Evolutionary conservation across 2,113 vertebrate species (phyloP), one percentile per base, ranked within the genome.

Genomic region (Patagioenas fasciata): DNA sequence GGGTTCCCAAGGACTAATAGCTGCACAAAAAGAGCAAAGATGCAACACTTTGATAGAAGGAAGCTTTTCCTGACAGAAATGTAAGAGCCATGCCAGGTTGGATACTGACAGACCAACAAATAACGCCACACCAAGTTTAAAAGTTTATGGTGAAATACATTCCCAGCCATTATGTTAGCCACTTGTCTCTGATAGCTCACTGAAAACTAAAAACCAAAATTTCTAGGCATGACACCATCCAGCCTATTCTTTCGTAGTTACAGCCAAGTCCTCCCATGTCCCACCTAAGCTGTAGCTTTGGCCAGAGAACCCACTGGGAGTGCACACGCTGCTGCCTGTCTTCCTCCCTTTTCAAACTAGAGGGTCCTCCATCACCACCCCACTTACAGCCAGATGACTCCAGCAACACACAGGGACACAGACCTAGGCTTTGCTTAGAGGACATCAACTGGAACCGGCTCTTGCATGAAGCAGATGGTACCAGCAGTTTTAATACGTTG

Each of bases 381-480:
- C 23, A 4, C 21, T 38, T 34, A 53, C 10, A 56, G 34, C 3
- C 62, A 79, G 53, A 13, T 0, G 0, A 42, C 62, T 78, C 70
- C 80, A 96, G 44, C 47, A 70, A 20, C 23, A 20, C 54, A 29
- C 28, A 54, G 51, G n/a, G 40, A 83, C 31, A 48, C 26, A 91
- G 36, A 70, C 57, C 13, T 0, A 40, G 60, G 19, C 47, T 89
- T 58, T 89, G 54, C 44, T 75, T 54, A 50, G 40, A 88, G 13
- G 38, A 48, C 65, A 51, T n/a, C 60, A 69, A 23, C 24, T 73
- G 50, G 71, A 90, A 65, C 9, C 5, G 2, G 47, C 10, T 54
- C 56, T 40, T 85, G 40, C 28, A 36, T 5, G 19, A 87, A 88
- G 64, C 80, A 92, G 84, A 44, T 78, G 64, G 64, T 38, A 74